Percentiles rank a stretch among this genome's conserved stretches.
Evolutionary conservation across 2,888 invertebrate genomes (phyloP).

Genomic region (Ochlodes sylvanus): DNA sequence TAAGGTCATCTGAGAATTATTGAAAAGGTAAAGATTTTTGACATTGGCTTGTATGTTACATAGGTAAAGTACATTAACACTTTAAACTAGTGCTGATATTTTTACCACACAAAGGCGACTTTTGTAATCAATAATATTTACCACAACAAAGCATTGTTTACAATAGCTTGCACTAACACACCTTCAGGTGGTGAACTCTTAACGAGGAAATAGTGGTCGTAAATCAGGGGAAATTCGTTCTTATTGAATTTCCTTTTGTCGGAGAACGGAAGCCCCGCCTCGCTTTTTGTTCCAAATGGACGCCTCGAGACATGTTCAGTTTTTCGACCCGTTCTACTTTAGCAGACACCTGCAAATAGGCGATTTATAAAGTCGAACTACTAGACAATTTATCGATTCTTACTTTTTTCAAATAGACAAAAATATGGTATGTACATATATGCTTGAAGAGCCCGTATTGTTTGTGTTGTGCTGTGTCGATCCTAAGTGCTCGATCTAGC

Average conservation of each 20-base stretch:
- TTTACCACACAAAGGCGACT: background rate
- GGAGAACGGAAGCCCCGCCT: conserved; percentile 69
- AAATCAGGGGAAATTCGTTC: conserved; percentile 83
- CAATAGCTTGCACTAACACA: conserved; percentile 67
- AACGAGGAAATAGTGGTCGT: conserved; percentile 84
- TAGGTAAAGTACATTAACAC: no score
- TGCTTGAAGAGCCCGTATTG: no score
- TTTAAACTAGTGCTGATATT: no score
- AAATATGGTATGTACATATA: no score
- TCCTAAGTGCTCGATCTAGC: no score
- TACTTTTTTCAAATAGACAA: no score
- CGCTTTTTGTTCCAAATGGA: conserved; percentile 75
- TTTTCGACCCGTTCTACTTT: conserved; percentile 48
- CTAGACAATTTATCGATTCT: conserved; percentile 8
- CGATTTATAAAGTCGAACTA: conserved; percentile 25
- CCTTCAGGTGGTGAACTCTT: conserved; percentile 73
- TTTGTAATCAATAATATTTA: background rate
- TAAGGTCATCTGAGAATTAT: no score
- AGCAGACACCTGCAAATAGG: conserved; percentile 26
- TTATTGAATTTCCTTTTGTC: conserved; percentile 84
- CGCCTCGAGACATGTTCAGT: conserved; percentile 63
- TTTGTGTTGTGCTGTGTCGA: no score
- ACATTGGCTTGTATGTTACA: no score
- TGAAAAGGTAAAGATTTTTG: no score
- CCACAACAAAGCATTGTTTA: conserved; percentile 61